phyloP scores from a whole-genome alignment of 2,888 invertebrate genomes.

The Tipula confusa region DNA sequence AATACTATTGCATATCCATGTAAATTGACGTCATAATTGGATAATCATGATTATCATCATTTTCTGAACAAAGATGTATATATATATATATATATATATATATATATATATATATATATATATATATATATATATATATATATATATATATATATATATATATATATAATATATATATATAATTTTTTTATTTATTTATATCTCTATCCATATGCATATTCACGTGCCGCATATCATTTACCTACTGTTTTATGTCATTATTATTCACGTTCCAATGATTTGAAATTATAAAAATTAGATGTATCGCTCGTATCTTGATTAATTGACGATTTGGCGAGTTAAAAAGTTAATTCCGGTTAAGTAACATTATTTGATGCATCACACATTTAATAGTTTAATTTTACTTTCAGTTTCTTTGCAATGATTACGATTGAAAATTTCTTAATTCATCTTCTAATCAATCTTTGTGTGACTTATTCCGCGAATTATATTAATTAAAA shows the following conservation, averaged over 20 bases:
- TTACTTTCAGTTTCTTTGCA: too few species aligned
- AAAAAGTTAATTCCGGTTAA: background rate
- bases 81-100: background rate
- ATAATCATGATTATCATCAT: background rate
- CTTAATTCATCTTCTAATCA: too few species aligned
- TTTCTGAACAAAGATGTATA: background rate
- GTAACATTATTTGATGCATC: background rate
- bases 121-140: background rate
- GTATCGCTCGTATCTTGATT: background rate
- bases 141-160: background rate
- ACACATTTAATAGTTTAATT: too few species aligned
- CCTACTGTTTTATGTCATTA: background rate
- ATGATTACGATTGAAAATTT: too few species aligned
- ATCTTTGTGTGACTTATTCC: too few species aligned
- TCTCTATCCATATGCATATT: background rate
- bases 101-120: background rate
- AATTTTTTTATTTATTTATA: too few species aligned
- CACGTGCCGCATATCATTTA: constrained; percentile 20
- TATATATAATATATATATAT: background rate
- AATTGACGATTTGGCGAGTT: background rate
- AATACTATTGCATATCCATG: background rate
- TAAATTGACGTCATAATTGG: background rate
- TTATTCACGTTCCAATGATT: background rate
- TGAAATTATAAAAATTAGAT: background rate
- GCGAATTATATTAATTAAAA: too few species aligned